Evolutionary conservation across 2,797 vertebrate species (phyloP).

Genomic region (Enteromius radiatus): DNA sequence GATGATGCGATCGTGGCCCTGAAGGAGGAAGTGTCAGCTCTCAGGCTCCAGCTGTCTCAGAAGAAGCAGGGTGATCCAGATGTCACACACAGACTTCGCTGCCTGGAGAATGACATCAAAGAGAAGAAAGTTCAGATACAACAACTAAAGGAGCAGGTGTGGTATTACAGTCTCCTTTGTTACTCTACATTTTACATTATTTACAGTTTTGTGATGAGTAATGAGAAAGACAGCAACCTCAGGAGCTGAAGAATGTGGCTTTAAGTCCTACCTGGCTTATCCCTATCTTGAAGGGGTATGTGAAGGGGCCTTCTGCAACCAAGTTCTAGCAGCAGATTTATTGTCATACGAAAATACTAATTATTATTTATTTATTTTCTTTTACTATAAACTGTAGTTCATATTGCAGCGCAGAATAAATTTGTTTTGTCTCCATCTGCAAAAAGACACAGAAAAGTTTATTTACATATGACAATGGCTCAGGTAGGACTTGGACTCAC

Average conservation of each 20-base stretch:
- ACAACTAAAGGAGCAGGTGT: constrained; percentile 78
- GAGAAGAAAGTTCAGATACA: constrained; percentile 75
- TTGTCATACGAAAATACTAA: background rate
- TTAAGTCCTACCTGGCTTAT: constrained; percentile 78
- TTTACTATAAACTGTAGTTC: background rate
- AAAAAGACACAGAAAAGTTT: background rate
- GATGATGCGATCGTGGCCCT: constrained; percentile 69
- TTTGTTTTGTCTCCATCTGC: background rate
- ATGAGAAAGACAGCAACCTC: constrained; percentile 85
- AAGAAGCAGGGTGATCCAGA: constrained; percentile 56
- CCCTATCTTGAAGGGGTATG: background rate
- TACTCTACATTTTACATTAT: background rate
- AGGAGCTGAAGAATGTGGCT: constrained; percentile 84
- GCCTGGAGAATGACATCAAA: constrained; percentile 63
- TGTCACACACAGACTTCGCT: constrained; percentile 61
- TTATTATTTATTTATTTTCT: too few relatives aligned
- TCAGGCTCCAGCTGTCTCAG: constrained; percentile 67
- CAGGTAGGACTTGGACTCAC: background rate
- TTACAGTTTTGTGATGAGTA: constrained; percentile 56
- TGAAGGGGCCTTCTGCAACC: background rate
- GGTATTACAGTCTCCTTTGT: background rate
- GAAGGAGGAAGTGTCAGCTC: constrained; percentile 67
- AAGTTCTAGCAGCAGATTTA: background rate
- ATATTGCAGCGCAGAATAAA: background rate
- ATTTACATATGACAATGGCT: too few relatives aligned